Base-by-base conservation (phyloP, 1,140 invertebrate species). In the Caenorhabditis brenneri region DNA sequence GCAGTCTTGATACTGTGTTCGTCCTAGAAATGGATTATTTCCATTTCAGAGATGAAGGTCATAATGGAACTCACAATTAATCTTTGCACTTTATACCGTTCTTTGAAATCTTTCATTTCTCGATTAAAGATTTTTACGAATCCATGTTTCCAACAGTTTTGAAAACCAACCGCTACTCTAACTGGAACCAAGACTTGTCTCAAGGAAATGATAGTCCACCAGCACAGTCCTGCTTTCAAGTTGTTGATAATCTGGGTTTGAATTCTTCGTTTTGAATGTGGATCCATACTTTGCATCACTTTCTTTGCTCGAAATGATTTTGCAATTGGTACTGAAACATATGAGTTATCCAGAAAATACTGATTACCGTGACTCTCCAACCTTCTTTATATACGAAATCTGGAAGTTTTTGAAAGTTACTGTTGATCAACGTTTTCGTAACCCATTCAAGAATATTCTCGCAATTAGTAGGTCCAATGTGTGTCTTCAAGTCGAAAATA, bases 331-430 rank as follows among this genome's bases (percentile, higher is more conserved):
- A 36, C 65, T 74, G n/a, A 33, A 74, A 74, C 22, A 22, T 1
- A 2, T 42, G 5, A 19, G 7, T 27, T 22, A 55, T 10, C 10
- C 10, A 19, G 27, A 29, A 16, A 29, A 58, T n/a, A 29, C 10
- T 15, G 9, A 12, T 9, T 7, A 29, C 7, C 29, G 19, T 31
- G 31, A 36, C 0, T 74, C 24, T 42, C 2, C 15, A 51, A 74
- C 65, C 65, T 74, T 74, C 36, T 74, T 74, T 74, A n/a, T 46
- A 74, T 24, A 74, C 36, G n/a, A 74, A 74, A 33, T 24, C 9
- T 9, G 5, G 19, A 29, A 74, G 0, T 24, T 74, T 12, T 6
- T 24, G n/a, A 15, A 27, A 15, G 2, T 24, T 2, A n/a, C 24
- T n/a, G 2, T 22, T 24, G 15, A 36, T 46, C 22, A 74, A 46